Evolutionary conservation across 2,113 vertebrate species (phyloP).

Genomic region (Corythornis cristatus): DNA sequence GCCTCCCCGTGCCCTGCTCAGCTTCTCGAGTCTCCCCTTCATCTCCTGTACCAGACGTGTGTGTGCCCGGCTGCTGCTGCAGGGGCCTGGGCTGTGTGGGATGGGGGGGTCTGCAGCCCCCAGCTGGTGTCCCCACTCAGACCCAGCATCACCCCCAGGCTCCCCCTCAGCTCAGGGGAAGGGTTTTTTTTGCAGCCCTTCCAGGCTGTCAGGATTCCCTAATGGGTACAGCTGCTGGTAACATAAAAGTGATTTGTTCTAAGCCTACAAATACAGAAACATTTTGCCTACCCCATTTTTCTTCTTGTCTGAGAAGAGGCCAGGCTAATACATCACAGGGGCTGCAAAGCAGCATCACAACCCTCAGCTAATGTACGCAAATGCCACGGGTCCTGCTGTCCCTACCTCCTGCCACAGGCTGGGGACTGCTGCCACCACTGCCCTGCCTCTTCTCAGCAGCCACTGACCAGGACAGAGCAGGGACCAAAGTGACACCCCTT

Average conservation of each 20-base stretch:
- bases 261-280: constrained; percentile 9
- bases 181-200: neutral
- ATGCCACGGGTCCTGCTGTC: neutral
- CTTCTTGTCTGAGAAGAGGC: neutral
- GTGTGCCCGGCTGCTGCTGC: neutral
- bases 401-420: rapidly evolving
- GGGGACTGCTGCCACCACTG: rapidly evolving
- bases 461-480: neutral
- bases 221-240: neutral
- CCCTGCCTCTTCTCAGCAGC: neutral
- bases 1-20: neutral
- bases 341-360: neutral
- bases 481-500: rapidly evolving
- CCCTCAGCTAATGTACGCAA: neutral
- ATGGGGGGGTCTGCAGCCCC: neutral
- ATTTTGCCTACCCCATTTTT: constrained; percentile 19
- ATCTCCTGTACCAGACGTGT: neutral
- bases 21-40: too few species aligned
- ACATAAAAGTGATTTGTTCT: constrained; percentile 12
- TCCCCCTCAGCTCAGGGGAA: neutral
- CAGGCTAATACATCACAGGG: neutral
- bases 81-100: rapidly evolving
- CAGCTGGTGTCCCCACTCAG: neutral
- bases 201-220: neutral
- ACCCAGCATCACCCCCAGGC: rapidly evolving